Evolutionary conservation across 1,140 invertebrate genomes (phyloP).

Genomic region (Aphidius gifuensis): DNA sequence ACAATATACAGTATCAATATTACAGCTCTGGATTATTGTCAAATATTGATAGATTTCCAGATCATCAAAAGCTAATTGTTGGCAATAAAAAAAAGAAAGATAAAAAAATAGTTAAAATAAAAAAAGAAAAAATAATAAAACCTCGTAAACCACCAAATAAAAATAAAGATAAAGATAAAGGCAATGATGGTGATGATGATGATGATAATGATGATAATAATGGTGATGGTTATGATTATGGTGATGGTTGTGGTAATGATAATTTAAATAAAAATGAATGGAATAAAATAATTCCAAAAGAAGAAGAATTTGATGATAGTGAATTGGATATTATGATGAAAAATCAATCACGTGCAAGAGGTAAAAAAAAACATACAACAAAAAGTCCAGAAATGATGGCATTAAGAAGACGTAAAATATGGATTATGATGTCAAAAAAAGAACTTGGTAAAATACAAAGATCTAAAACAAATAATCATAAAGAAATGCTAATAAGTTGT

Average conservation of each 20-base stretch:
- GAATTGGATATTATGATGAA: constrained; percentile 50
- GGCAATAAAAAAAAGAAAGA: constrained; percentile 61
- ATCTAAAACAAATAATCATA: constrained; percentile 79
- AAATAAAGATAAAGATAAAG: constrained; percentile 43
- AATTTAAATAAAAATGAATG: constrained; percentile 40
- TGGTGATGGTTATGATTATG: no score
- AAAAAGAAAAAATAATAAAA: constrained; percentile 44
- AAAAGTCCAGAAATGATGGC: constrained; percentile 76
- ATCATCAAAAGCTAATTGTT: constrained; percentile 69
- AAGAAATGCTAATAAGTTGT: constrained; percentile 83
- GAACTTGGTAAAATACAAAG: constrained; percentile 89
- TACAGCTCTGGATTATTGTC: constrained; percentile 85
- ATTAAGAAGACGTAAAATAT: constrained; percentile 78
- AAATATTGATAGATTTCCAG: constrained; percentile 80
- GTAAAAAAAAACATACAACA: constrained; percentile 63
- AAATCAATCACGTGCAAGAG: constrained; percentile 51
- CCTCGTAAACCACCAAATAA: constrained; percentile 36
- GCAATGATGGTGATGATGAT: constrained; percentile 37
- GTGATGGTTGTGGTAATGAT: no score
- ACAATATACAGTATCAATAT: constrained; percentile 85
- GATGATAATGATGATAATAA: no score
- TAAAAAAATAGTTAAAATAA: constrained; percentile 50
- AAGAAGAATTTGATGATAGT: constrained; percentile 60
- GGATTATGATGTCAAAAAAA: constrained; percentile 89
- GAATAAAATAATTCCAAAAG: constrained; percentile 55